Percentiles rank a stretch among this genome's conserved stretches.
Conservation (phyloP, 2,113 vertebrate genomes). For the Arenaria interpres region DNA sequence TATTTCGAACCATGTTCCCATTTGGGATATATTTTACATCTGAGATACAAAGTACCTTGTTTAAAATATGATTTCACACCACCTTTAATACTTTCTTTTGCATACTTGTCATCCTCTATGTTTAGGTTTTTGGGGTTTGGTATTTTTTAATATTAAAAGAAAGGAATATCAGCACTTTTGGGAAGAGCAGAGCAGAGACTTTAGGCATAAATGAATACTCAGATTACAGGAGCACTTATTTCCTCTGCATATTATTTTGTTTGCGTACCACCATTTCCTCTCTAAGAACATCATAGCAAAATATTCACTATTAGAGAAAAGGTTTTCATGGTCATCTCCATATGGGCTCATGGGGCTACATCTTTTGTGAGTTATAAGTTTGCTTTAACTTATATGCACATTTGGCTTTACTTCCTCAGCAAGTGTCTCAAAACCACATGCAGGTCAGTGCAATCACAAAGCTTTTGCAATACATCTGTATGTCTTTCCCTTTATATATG, state of each 20-base stretch:
- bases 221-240: not conserved
- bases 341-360: not conserved
- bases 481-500: not conserved
- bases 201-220: not conserved
- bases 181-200: not conserved
- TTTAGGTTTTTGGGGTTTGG: not conserved
- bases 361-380: not conserved
- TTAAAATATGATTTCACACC: not conserved
- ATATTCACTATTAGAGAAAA: not conserved
- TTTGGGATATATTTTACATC: not conserved
- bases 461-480: not conserved
- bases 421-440: not conserved
- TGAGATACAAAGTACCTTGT: not conserved
- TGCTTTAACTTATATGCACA: not conserved
- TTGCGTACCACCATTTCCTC: not conserved
- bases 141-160: not conserved
- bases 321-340: not conserved
- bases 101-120: not conserved
- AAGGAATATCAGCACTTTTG: not conserved
- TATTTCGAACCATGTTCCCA: not conserved
- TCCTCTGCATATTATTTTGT: not conserved
- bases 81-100: not conserved
- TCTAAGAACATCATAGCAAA: not conserved
- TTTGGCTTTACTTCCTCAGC: not conserved
- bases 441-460: not conserved